A percentile compares a stretch with the other conserved stretches of the same genome.
These are phyloP conservation scores for Petrosia ficiformis DNA, from an alignment of 37 sponge, comb jelly and placozoan genomes.

Conservation along the genomic window DNA sequence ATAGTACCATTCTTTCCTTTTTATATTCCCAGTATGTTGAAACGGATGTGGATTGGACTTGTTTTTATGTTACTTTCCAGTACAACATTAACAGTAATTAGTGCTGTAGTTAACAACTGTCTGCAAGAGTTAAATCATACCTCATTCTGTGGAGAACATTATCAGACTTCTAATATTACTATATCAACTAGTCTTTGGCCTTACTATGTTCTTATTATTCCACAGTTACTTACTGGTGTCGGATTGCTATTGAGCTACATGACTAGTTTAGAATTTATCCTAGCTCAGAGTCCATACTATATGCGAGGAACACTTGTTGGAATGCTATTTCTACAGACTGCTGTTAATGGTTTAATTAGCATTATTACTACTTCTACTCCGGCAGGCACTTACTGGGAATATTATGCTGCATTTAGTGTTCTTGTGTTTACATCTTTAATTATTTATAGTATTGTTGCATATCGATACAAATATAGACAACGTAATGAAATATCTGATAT, in stretches of 20 bases:
- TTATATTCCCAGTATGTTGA: background rate
- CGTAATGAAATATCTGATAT: background rate
- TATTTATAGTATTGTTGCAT: background rate
- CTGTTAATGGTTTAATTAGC: background rate
- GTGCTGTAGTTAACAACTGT: background rate
- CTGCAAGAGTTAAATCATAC: background rate
- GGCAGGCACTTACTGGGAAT: background rate
- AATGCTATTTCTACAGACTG: background rate
- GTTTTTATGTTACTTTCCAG: background rate
- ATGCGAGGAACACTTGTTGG: constrained; percentile 1
- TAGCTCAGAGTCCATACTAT: background rate
- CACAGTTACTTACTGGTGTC: background rate
- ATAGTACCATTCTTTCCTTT: background rate
- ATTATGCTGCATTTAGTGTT: background rate
- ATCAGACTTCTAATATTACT: background rate
- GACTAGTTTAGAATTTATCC: background rate
- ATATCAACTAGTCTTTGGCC: too few relatives aligned
- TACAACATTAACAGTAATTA: background rate
- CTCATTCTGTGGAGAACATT: too few relatives aligned
- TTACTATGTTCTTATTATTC: too few relatives aligned
- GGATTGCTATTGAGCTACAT: background rate
- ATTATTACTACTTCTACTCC: background rate
- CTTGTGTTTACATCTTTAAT: background rate
- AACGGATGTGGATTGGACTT: background rate
- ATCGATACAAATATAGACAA: background rate